A percentile compares a stretch with the other conserved stretches of the same genome.
Conservation (phyloP, 2,888 invertebrate genomes). For the Drosophila borborema region DNA sequence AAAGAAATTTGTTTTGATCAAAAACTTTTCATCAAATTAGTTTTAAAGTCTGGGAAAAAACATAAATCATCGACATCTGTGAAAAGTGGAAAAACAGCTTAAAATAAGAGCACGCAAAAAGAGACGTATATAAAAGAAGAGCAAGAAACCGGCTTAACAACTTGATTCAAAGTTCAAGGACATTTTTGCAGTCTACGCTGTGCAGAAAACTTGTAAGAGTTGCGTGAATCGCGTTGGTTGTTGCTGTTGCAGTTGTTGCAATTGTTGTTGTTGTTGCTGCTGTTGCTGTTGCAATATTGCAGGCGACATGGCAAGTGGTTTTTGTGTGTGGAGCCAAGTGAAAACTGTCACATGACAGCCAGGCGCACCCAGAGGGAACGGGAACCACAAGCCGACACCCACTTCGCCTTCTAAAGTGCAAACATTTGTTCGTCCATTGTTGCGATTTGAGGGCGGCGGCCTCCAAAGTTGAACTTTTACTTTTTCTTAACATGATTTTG, state of each 20-base stretch:
- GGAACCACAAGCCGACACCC: slow-evolving; percentile 25
- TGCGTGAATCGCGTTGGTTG: slow-evolving; percentile 44
- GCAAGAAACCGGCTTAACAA: slow-evolving; percentile 49
- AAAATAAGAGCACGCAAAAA: slow-evolving; percentile 16
- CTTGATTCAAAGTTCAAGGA: slow-evolving; percentile 62
- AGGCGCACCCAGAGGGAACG: slow-evolving; percentile 34
- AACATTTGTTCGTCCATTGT: slow-evolving; percentile 31
- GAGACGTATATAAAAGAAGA: slow-evolving; percentile 4
- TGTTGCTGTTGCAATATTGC: slow-evolving; percentile 18
- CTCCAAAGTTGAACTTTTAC: slow-evolving; percentile 52
- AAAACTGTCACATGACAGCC: slow-evolving; percentile 53
- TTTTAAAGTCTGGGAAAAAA: slow-evolving; percentile 2
- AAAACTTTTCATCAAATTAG: neutral
- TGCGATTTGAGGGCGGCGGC: slow-evolving; percentile 12
- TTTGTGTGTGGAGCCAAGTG: slow-evolving; percentile 35
- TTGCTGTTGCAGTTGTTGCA: slow-evolving; percentile 8
- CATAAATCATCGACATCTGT: slow-evolving; percentile 6
- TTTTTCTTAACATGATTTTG: slow-evolving; percentile 35
- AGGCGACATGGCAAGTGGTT: slow-evolving; percentile 32
- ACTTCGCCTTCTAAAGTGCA: slow-evolving; percentile 29
- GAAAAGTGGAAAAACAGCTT: slow-evolving; percentile 27
- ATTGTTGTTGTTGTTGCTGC: slow-evolving; percentile 8
- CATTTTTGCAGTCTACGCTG: slow-evolving; percentile 45
- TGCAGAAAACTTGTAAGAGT: slow-evolving; percentile 30
- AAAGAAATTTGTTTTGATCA: neutral